Base-by-base conservation (phyloP, 2,797 vertebrate species). In the Tapirus indicus region DNA sequence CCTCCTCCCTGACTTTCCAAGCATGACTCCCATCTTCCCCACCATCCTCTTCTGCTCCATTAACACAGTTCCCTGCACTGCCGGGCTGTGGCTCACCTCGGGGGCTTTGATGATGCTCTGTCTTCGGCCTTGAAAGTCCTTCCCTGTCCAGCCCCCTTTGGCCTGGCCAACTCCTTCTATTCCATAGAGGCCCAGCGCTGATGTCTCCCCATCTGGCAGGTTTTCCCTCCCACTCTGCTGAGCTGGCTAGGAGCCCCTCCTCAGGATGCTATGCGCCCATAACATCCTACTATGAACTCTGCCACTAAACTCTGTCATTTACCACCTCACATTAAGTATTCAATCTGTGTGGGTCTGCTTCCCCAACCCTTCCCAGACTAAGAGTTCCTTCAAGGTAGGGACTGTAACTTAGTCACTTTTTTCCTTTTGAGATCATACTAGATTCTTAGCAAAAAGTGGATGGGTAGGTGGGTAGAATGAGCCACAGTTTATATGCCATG, bases 11-110 rank as follows among this genome's bases (percentile, higher is more conserved):
- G 44, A 49, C 32, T 58, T 60, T 9, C 52, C 66, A 44, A 0
- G 44, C 60, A 75, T 32, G 21, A 35, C 25, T 77, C 41, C 79
- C 35, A 17, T 68, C 47, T 10, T 7, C 13, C 49, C 44, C 3
- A 0, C 21, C 56, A 3, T n/a, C 38, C 10, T 54, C 44, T 75
- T 6, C 1, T 2, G 62, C 8, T 72, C 66, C 13, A 0, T n/a
- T 5, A 78, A 56, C 8, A 6, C 47, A 17, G 11, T 6, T 35
- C 66, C 38, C 47, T 12, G 12, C n/a, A 7, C 47, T 58, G 0
- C 11, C 4, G 5, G 38, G 58, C 79, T 74, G 27, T 14, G 18
- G 68, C 44, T 78, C 52, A 25, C n/a, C 75, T 77, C 49, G 71
- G 35, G 64, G 71, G 17, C 56, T 79, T 77, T 92, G 66, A 32